phyloP scores from a whole-genome alignment of 1,140 invertebrate species.

The Lepidurus arcticus region DNA sequence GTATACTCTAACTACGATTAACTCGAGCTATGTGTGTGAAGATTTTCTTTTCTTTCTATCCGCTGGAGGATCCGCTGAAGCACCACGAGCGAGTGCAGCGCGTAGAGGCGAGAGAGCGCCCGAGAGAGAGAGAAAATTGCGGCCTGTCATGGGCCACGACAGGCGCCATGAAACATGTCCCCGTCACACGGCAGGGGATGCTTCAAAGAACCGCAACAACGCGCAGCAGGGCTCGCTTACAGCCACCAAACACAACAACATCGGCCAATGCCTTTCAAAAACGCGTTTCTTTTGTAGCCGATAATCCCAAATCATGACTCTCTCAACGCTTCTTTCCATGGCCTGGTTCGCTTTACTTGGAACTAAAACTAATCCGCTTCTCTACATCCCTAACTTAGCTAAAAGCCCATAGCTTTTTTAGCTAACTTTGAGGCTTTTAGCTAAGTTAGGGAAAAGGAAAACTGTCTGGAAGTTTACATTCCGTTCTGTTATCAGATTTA shows the following conservation, averaged over 20 bases:
- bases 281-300: not conserved
- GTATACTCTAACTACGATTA: not conserved
- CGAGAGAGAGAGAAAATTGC: not conserved
- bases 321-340: not conserved
- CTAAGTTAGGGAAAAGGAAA: too few relatives aligned
- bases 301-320: constrained; percentile 10
- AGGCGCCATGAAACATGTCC: constrained; percentile 20
- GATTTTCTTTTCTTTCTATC: not conserved
- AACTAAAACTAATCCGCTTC: not conserved
- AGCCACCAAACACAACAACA: constrained; percentile 21
- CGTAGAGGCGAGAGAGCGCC: not conserved
- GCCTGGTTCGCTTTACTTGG: not conserved
- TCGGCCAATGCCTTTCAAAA: not conserved
- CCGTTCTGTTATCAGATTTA: too few relatives aligned
- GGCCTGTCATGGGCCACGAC: constrained; percentile 20
- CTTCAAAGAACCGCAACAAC: constrained; percentile 21
- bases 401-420: too few relatives aligned
- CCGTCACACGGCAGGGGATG: constrained; percentile 20
- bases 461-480: too few relatives aligned
- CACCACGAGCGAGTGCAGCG: not conserved
- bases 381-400: too few relatives aligned
- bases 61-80: not conserved
- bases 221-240: constrained; percentile 20
- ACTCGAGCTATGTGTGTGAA: not conserved
- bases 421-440: too few relatives aligned